Conservation (phyloP, 2,888 invertebrate genomes). For the Thymelicus sylvestris region DNA sequence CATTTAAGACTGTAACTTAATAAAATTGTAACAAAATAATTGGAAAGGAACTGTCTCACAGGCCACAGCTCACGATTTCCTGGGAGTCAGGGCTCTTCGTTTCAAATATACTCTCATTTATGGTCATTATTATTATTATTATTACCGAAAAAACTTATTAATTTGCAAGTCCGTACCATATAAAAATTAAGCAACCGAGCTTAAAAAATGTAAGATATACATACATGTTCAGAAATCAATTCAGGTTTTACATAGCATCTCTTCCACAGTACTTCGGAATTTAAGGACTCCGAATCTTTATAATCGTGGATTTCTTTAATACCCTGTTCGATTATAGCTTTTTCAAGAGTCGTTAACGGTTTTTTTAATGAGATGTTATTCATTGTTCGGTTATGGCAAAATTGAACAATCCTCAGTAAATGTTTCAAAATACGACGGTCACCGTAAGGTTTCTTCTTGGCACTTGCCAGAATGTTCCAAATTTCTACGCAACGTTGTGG, state of each 20-base stretch:
- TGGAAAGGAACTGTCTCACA: no score
- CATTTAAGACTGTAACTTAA: no score
- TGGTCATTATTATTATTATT: no score
- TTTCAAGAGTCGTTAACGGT: constrained; percentile 52
- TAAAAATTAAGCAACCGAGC: no score
- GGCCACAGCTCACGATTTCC: no score
- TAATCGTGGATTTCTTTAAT: constrained; percentile 54
- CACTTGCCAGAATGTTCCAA: constrained; percentile 63
- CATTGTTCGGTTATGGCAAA: constrained; percentile 18
- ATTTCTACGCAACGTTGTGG: constrained; percentile 65
- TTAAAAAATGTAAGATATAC: not conserved
- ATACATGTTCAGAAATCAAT: constrained; percentile 49
- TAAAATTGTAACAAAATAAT: no score
- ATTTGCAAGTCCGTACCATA: no score
- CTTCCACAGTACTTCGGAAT: constrained; percentile 46
- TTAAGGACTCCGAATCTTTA: constrained; percentile 42
- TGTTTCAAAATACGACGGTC: constrained; percentile 58
- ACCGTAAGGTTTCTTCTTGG: constrained; percentile 54
- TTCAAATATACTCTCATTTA: no score
- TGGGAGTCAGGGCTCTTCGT: no score
- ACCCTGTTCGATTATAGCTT: constrained; percentile 57
- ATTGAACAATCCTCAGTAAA: constrained; percentile 61
- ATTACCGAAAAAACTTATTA: no score
- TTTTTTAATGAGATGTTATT: constrained; percentile 13
- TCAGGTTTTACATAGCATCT: constrained; percentile 63